phyloP scores from a whole-genome alignment of 37 sponge, comb jelly and placozoan species.

The Halisarca cf. caerulea region DNA sequence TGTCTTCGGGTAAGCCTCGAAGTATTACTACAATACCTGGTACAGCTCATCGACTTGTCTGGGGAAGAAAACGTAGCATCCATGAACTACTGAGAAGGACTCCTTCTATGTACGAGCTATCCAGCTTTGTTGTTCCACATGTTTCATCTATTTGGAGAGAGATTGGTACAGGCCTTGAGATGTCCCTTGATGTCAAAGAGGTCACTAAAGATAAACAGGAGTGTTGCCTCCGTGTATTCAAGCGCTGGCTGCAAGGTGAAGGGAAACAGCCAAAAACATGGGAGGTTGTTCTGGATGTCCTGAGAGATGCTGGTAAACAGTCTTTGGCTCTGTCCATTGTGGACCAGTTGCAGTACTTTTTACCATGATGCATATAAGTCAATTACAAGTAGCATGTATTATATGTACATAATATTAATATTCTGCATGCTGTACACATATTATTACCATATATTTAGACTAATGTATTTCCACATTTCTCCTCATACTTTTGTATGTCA shows the following conservation, averaged over 20 bases:
- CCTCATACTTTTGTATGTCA: no score
- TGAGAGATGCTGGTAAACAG: not conserved
- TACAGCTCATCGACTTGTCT: no score
- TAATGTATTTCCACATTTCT: no score
- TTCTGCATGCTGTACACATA: no score
- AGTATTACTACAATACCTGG: no score
- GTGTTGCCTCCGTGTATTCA: not conserved
- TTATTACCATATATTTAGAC: no score
- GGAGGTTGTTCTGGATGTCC: constrained; percentile 16
- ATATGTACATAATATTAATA: no score
- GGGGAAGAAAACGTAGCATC: not conserved
- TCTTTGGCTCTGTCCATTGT: not conserved
- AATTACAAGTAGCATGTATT: no score
- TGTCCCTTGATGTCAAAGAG: not conserved
- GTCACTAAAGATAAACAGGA: not conserved
- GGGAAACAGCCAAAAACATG: constrained; percentile 27
- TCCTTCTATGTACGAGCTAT: not conserved
- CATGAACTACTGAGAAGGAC: not conserved
- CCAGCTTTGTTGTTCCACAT: not conserved
- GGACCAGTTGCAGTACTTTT: no score
- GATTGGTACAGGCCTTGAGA: not conserved
- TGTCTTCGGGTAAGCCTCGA: no score
- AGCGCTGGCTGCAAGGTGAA: constrained; percentile 8
- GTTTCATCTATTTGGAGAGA: not conserved
- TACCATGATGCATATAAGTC: no score